Base-by-base conservation (phyloP, 2,113 vertebrate species). In the Brienomyrus brachyistius region DNA sequence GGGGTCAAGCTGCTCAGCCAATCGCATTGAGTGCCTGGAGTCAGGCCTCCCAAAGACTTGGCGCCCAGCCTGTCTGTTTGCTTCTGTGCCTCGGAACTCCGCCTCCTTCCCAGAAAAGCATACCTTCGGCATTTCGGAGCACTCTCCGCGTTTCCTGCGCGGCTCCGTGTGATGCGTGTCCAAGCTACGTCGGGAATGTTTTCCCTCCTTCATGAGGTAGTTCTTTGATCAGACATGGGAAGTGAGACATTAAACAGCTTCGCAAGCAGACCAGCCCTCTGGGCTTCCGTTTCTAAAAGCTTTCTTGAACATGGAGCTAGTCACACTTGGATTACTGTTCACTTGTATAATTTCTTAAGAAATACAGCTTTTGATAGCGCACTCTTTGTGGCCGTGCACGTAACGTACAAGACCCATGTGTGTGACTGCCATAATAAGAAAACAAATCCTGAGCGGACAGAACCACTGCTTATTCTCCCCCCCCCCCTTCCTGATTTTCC, bases 141-240 rank as follows among this genome's bases (percentile, higher is more conserved):
- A n/a, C 19, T 13, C 7, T 54, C n/a, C 92, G 90, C 89, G 85
- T 92, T 87, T 27, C 77, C 91, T 91, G 91, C 3, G 87, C 86
- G 91, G 92, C 90, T 90, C 70, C 8, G 83, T 95, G 45, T 96
- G 95, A 96, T 94, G 94, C 95, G 91, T 51, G 86, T 95, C 96
- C 95, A 96, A 96, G 89, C 93, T 92, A 95, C 94, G 95, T 91
- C 83, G 48, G 70, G 91, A 93, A 94, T 95, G 92, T 95, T 95
- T 95, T 94, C 92, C 93, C 92, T 94, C 48, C 5, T 77, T 31
- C 31, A 21, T 88, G 92, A 93, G 90, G 84, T 82, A 88, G 87
- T 91, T 89, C 90, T 92, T 89, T 94, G 93, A 94, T 96, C 94
- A 96, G 95, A 95, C 92, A 90, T 94, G 94, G 93, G 94, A 95